phyloP scores from a whole-genome alignment of 2,888 invertebrate genomes.

The Acleris laterana region DNA sequence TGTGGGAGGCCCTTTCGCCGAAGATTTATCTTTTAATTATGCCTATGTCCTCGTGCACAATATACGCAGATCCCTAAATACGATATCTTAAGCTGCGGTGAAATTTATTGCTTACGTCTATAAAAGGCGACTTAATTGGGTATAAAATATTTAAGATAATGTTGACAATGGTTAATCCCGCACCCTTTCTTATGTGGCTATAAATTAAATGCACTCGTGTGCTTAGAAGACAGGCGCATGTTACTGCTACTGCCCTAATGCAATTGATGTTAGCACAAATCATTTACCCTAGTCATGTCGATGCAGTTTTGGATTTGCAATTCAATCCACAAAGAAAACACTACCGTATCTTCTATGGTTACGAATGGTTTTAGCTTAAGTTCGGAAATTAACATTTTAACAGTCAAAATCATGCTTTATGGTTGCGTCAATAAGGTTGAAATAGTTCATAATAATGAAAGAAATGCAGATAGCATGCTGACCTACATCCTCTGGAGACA shows the following conservation, averaged over 20 bases:
- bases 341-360: constrained; percentile 17
- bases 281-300: constrained; percentile 53
- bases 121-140: constrained; percentile 67
- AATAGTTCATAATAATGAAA: constrained; percentile 45
- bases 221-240: constrained; percentile 64
- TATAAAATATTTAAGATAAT: constrained; percentile 78
- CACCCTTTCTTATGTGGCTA: constrained; percentile 69
- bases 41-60: constrained; percentile 23
- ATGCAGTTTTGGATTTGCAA: constrained; percentile 43
- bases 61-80: constrained; percentile 43
- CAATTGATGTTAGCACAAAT: constrained; percentile 70
- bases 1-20: constrained; percentile 17
- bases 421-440: constrained; percentile 47
- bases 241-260: constrained; percentile 71
- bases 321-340: constrained; percentile 31
- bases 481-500: constrained; percentile 81
- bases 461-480: constrained; percentile 65
- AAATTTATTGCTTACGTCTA: constrained; percentile 67
- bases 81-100: constrained; percentile 52
- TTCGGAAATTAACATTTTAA: neutral
- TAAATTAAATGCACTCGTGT: constrained; percentile 75
- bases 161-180: constrained; percentile 73
- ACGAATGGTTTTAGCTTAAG: constrained; percentile 36
- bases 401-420: constrained; percentile 55
- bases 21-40: constrained; percentile 37